Evolutionary conservation across 2,113 vertebrate genomes (phyloP), one percentile per base, ranked within the genome.

Genomic region (Verasper variegatus): DNA sequence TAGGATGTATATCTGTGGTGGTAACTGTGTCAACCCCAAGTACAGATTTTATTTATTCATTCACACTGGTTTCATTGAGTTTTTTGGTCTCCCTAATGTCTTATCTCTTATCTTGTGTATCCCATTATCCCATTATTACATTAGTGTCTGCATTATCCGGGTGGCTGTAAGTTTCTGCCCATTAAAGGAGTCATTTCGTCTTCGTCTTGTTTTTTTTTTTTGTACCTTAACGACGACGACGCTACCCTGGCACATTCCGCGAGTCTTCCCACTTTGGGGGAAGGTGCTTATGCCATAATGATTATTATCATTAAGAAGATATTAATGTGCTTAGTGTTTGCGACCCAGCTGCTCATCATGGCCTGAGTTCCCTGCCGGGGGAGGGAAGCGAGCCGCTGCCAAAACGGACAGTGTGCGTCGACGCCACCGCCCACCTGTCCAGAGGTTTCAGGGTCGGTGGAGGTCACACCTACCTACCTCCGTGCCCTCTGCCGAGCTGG

Each of bases 251-350:
- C 96, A 91, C 88, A 87, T 90, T 92, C 82, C 63, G 42, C 74
- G 73, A 96, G 85, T 82, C 95, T 95, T 94, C 94, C 96, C 96
- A 96, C 96, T 96, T 97, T 96, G 96, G 97, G 97, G 96, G 96
- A 97, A 97, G 96, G 97, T 97, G 97, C 96, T 97, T 98, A 97
- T 96, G 96, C 96, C 96, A 96, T 99, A 98, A 99, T 99, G 97
- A 99, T 99, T 97, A 98, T 99, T 97, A 99, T 97, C 97, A 98
- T 99, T 98, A 97, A 96, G 97, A 97, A 97, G 91, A 98, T 98
- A 99, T 99, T 98, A 98, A 99, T 98, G 97, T 92, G 96, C 96
- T 97, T 96, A 97, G 97, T 96, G 95, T 97, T 97, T 96, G 96
- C 95, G 96, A 98, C 97, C 97, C 96, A 97, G 96, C 96, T 97